Conservation (phyloP, 2,888 invertebrate species). For the Philhelius pedissequus region DNA sequence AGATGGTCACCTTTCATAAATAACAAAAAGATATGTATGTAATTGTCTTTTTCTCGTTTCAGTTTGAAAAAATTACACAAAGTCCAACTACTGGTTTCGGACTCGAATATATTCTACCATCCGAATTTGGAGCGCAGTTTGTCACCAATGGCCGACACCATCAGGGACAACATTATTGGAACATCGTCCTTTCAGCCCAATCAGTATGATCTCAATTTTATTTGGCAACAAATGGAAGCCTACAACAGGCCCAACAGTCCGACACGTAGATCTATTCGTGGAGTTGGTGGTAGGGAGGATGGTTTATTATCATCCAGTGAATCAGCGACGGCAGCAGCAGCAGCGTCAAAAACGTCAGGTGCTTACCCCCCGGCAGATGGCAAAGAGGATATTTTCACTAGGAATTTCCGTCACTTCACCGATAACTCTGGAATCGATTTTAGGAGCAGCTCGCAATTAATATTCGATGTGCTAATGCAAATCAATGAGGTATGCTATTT, state of each 20-base stretch:
- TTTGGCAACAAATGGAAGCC: conserved; percentile 78
- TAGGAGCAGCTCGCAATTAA: conserved; percentile 94
- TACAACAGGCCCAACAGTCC: conserved; percentile 70
- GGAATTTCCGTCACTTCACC: conserved; percentile 76
- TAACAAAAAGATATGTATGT: neutral
- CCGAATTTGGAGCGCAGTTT: conserved; percentile 82
- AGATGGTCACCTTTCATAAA: neutral
- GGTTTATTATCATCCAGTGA: conserved; percentile 26
- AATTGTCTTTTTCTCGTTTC: conserved; percentile 22
- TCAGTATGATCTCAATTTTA: conserved; percentile 78
- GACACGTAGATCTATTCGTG: conserved; percentile 41
- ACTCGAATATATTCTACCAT: conserved; percentile 81
- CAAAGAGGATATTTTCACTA: conserved; percentile 73
- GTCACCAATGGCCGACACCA: conserved; percentile 33
- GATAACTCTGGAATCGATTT: conserved; percentile 87
- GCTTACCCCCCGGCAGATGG: conserved; percentile 9
- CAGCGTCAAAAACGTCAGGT: conserved; percentile 32
- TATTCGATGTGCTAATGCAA: conserved; percentile 93
- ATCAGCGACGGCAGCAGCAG: conserved; percentile 17
- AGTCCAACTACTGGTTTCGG: conserved; percentile 76
- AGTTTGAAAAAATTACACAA: conserved; percentile 78
- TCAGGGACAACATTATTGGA: conserved; percentile 76
- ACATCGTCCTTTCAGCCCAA: conserved; percentile 76
- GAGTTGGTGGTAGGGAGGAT: conserved; percentile 36
- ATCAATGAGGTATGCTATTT: conserved; percentile 79